These are phyloP conservation scores for Periplaneta americana DNA, from an alignment of 1,140 invertebrate genomes.

Conservation along the genomic window DNA sequence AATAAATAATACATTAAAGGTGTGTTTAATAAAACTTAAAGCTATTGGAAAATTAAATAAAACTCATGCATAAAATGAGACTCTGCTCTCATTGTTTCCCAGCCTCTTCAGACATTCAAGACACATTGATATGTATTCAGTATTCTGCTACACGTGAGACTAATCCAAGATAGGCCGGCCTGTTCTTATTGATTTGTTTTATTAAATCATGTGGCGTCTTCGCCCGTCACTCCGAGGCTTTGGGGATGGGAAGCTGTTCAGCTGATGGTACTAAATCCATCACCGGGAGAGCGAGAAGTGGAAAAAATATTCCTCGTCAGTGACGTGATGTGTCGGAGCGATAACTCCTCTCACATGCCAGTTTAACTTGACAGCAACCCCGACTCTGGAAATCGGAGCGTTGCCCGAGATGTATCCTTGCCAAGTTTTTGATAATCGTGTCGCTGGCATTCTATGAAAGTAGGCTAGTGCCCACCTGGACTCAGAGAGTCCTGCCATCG, in stretches of 20 bases:
- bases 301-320: neutral
- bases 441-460: neutral
- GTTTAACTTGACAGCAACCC: neutral
- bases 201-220: neutral
- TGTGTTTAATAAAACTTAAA: neutral
- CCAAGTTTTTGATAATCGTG: neutral
- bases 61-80: neutral
- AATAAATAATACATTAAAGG: neutral
- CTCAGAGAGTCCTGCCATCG: neutral
- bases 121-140: neutral
- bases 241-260: neutral
- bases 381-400: neutral
- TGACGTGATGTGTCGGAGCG: neutral
- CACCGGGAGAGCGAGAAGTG: neutral
- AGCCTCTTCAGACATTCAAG: neutral
- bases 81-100: neutral
- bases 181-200: neutral
- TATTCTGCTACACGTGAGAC: neutral
- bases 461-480: neutral
- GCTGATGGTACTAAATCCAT: neutral
- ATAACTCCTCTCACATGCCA: neutral
- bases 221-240: neutral
- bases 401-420: neutral
- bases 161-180: neutral
- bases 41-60: neutral